These are phyloP conservation scores for Germaria angustata DNA, from an alignment of 2,888 invertebrate species.

Conservation along the genomic window DNA sequence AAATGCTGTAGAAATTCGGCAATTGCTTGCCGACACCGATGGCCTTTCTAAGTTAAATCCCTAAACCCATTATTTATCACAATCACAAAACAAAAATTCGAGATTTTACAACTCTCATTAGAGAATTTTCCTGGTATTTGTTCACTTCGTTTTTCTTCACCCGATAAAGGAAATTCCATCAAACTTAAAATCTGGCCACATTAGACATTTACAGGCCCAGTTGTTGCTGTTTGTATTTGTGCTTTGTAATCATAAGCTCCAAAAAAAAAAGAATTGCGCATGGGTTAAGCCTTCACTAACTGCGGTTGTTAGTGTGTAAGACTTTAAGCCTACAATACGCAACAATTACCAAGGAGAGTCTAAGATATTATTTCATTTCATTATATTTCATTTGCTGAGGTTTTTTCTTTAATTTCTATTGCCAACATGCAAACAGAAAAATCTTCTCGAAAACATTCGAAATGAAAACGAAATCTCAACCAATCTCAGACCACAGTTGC, in stretches of 20 bases:
- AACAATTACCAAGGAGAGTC: conserved; percentile 53
- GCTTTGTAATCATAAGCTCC: conserved; percentile 16
- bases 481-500: background rate
- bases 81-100: no score
- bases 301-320: conserved; percentile 12
- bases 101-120: no score
- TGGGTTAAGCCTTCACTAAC: conserved; percentile 35
- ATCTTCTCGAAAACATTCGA: conserved; percentile 26
- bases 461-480: conserved; percentile 44
- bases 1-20: no score
- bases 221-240: conserved; percentile 6
- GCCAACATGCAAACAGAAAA: conserved; percentile 43
- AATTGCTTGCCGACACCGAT: no score
- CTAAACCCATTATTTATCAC: no score
- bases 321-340: conserved; percentile 48
- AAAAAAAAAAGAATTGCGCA: conserved; percentile 4
- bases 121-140: no score
- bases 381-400: conserved; percentile 35
- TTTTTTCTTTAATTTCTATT: background rate
- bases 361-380: conserved; percentile 44
- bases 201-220: background rate
- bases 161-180: background rate
- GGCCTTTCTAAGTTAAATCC: no score
- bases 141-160: no score
- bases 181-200: conserved; percentile 7